These are phyloP conservation scores for Cryptotis parvus DNA, from an alignment of 2,113 vertebrate species.

Conservation along the genomic window DNA sequence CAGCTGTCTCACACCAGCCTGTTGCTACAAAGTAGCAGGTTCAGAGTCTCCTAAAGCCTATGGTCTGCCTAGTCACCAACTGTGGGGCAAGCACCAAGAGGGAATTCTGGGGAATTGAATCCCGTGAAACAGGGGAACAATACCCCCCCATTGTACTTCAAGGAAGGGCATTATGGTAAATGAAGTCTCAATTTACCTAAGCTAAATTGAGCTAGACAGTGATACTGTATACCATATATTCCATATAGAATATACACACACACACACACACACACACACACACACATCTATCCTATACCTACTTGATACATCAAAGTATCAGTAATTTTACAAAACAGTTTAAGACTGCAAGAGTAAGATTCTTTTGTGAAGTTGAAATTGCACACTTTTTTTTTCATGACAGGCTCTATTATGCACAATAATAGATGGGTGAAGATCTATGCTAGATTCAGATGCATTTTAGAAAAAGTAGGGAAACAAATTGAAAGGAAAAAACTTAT, in stretches of 20 bases:
- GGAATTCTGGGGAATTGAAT: no score
- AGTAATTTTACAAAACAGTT: rapidly evolving
- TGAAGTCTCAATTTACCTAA: not conserved
- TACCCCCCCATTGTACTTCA: no score
- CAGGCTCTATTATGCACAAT: not conserved
- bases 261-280: no score
- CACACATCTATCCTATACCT: no score
- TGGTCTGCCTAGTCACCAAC: not conserved
- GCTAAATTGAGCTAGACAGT: no score
- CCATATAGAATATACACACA: no score
- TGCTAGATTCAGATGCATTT: not conserved
- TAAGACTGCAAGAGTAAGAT: not conserved
- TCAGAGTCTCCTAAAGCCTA: not conserved
- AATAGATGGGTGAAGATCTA: not conserved
- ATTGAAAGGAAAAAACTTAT: not conserved
- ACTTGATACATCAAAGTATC: not conserved
- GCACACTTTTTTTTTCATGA: not conserved
- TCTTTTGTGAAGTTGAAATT: not conserved
- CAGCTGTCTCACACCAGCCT: not conserved
- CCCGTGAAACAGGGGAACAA: no score
- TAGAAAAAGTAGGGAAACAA: not conserved
- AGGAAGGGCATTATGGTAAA: not conserved
- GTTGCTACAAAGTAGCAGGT: no score
- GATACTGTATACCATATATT: no score
- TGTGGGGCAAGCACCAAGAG: no score